phyloP scores from a whole-genome alignment of 2,113 vertebrate species.

The Phyllostomus discolor region DNA sequence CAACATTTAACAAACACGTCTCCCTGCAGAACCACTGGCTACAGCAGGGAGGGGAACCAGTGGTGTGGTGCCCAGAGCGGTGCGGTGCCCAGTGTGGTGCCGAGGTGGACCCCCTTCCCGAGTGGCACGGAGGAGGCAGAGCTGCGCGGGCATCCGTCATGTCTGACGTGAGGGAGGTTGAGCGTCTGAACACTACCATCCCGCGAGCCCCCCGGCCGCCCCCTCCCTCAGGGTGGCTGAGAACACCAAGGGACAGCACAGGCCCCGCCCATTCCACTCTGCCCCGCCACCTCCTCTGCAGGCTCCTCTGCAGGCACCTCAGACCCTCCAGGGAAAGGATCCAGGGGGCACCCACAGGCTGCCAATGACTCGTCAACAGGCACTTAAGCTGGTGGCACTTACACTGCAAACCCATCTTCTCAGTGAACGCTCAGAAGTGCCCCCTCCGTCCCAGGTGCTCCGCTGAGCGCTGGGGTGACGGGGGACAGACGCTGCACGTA shows the following conservation, averaged over 20 bases:
- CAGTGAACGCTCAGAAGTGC: neutral
- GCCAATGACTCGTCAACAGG: neutral
- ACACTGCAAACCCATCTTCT: neutral
- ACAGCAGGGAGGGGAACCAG: neutral
- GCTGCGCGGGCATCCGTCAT: too few relatives aligned
- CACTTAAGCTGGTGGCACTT: neutral
- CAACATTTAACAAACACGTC: neutral
- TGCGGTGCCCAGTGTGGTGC: too few relatives aligned
- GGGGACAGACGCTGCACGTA: neutral
- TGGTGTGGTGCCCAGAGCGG: too few relatives aligned
- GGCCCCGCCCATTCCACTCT: too few relatives aligned
- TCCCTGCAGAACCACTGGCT: neutral
- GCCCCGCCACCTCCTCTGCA: neutral
- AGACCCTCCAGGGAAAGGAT: neutral
- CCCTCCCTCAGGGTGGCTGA: neutral
- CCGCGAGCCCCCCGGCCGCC: neutral
- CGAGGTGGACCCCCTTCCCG: neutral
- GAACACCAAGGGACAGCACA: neutral
- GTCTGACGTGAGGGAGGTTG: neutral
- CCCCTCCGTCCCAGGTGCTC: neutral
- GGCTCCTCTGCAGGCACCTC: neutral
- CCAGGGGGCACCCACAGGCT: neutral
- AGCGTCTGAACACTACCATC: neutral
- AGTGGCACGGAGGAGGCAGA: accelerated
- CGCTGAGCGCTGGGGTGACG: neutral